Percentiles rank a stretch among this genome's conserved stretches.
These are phyloP conservation scores for Onychostoma macrolepis DNA, from an alignment of 2,113 vertebrate genomes.

Conservation along the genomic window DNA sequence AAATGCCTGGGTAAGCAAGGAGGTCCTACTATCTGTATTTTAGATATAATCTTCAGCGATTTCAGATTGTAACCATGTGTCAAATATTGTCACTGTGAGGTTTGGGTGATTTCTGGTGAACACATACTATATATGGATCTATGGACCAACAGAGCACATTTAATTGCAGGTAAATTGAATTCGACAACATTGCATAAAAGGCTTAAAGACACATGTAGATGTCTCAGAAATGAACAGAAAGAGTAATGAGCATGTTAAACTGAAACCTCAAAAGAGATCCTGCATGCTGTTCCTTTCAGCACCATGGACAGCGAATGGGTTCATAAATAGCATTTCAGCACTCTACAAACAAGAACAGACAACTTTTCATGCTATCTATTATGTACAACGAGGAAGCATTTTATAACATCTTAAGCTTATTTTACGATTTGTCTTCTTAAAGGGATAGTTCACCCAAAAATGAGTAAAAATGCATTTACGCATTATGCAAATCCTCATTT, in stretches of 20 bases:
- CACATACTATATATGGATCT: background rate
- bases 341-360: slow-evolving; percentile 19
- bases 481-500: too few relatives aligned
- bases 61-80: background rate
- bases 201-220: background rate
- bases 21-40: background rate
- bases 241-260: background rate
- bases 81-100: background rate
- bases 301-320: slow-evolving; percentile 16
- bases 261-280: background rate
- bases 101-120: background rate
- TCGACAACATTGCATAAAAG: background rate
- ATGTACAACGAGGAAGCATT: background rate
- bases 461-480: too few relatives aligned
- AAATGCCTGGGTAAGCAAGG: background rate
- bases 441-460: background rate
- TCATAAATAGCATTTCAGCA: slow-evolving; percentile 40
- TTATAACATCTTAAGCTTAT: slow-evolving; percentile 1
- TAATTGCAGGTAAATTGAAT: background rate
- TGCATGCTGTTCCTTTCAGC: background rate
- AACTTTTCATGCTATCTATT: slow-evolving; percentile 3
- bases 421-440: background rate
- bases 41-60: background rate
- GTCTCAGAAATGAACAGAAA: background rate
- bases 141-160: background rate